Base-by-base conservation (phyloP, 2,113 vertebrate species). In the Trochalopteron elliotii region DNA sequence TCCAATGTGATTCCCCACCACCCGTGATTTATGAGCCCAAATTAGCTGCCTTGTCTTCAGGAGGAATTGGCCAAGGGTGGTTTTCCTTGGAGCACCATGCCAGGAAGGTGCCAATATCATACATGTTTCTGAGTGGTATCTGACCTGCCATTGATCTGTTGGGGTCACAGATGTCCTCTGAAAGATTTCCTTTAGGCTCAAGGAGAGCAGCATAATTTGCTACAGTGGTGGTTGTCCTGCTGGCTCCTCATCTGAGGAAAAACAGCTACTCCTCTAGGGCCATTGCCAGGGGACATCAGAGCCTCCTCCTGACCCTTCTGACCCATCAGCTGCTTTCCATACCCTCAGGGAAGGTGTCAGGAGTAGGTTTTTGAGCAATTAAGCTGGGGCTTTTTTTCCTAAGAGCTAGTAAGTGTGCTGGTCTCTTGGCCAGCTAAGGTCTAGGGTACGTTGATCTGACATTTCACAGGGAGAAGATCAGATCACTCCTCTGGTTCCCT, bases 91-190 rank as follows among this genome's bases (percentile, higher is more conserved):
- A 90, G 59, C 1, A 1, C 22, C 0, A 5, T 67, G 80, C 94
- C 93, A 96, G 63, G 33, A 82, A 55, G 24, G 18, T 93, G 93
- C 83, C 94, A 70, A 92, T 90, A 94, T 47, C 90, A 47, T 71
- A 69, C 25, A 13, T 77, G 82, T 44, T 89, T 76, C 92, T 90
- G 69, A 92, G 80, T 7, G 40, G 78, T 93, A 83, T 83, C 88
- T 97, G 94, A 96, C 95, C 94, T 93, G 94, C 53, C 79, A 89
- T 95, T 96, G 97, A 96, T 96, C 87, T 96, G 91, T 14, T 3
- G 4, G 80, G 72, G 70, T 89, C 93, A 83, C 50, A 72, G 49
- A 71, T 92, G 91, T 95, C 89, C 91, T 89, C 83, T 16, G 5
- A 94, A 96, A 95, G 92, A 95, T 95, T 92, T 95, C 55, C 89